Conservation (phyloP, 2,797 vertebrate species). For the Sarcoramphus papa region DNA sequence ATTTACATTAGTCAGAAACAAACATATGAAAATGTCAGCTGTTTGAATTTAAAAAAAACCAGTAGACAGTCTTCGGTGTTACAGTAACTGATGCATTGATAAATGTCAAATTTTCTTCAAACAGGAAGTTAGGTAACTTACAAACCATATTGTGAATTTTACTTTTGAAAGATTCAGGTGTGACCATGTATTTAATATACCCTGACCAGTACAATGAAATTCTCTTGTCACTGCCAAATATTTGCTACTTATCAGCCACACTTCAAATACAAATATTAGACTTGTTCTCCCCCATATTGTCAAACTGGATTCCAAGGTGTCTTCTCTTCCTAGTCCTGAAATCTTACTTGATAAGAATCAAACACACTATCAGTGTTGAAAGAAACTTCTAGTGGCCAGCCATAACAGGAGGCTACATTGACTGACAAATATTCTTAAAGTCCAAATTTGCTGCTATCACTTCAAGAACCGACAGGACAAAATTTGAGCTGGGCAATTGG, state of each 20-base stretch:
- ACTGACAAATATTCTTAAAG: neutral
- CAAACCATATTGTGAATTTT: neutral
- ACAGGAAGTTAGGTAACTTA: constrained; percentile 21
- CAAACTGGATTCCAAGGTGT: neutral
- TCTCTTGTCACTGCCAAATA: neutral
- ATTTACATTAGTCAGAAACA: constrained; percentile 64
- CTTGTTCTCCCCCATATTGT: neutral
- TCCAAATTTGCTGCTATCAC: neutral
- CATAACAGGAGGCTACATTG: neutral
- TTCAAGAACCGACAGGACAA: neutral
- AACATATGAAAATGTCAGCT: constrained; percentile 41
- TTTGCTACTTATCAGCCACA: neutral
- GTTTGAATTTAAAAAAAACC: neutral
- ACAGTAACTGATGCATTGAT: neutral
- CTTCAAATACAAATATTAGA: neutral
- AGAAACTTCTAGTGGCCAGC: neutral
- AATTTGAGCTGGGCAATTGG: neutral
- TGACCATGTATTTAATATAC: neutral
- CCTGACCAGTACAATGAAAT: neutral
- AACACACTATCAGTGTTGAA: neutral
- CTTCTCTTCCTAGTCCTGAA: neutral
- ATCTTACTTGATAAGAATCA: neutral
- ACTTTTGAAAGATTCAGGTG: neutral
- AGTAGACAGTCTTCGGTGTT: constrained; percentile 33
- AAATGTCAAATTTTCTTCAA: constrained; percentile 39